A percentile compares a stretch with the other conserved stretches of the same genome.
Evolutionary conservation across 2,797 vertebrate genomes (phyloP).

Genomic region (Emys orbicularis): DNA sequence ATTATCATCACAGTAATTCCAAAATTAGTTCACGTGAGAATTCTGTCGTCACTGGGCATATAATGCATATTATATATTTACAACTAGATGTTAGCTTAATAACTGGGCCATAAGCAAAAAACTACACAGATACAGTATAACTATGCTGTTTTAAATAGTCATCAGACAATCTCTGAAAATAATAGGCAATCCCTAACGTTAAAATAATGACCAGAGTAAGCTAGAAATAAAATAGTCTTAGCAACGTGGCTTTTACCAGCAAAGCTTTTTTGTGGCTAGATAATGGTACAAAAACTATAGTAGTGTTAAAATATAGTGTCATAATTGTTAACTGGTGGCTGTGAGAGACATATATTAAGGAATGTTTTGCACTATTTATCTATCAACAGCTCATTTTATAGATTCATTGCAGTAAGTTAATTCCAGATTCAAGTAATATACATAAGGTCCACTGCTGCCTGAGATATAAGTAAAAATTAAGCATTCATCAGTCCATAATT

Average conservation of each 20-base stretch:
- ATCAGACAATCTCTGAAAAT: neutral
- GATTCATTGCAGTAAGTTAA: neutral
- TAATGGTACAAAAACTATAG: fast-evolving
- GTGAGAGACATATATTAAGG: neutral
- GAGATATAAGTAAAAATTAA: neutral
- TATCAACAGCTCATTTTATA: neutral
- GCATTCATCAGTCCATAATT: fast-evolving
- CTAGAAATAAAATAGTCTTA: neutral
- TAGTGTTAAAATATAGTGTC: neutral
- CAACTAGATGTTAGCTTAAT: neutral
- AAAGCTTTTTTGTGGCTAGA: neutral
- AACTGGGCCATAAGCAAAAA: neutral
- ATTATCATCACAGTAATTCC: no score
- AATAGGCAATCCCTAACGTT: neutral
- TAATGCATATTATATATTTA: no score
- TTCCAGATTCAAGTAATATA: neutral
- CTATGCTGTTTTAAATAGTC: neutral
- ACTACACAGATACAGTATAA: neutral
- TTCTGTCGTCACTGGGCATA: no score
- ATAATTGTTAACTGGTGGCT: fast-evolving
- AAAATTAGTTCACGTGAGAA: no score
- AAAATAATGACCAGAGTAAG: neutral
- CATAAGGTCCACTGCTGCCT: neutral
- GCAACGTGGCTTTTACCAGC: neutral
- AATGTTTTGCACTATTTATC: neutral